These are phyloP conservation scores for Chinchilla lanigera DNA, from an alignment of 2,113 vertebrate species.

Conservation along the genomic window DNA sequence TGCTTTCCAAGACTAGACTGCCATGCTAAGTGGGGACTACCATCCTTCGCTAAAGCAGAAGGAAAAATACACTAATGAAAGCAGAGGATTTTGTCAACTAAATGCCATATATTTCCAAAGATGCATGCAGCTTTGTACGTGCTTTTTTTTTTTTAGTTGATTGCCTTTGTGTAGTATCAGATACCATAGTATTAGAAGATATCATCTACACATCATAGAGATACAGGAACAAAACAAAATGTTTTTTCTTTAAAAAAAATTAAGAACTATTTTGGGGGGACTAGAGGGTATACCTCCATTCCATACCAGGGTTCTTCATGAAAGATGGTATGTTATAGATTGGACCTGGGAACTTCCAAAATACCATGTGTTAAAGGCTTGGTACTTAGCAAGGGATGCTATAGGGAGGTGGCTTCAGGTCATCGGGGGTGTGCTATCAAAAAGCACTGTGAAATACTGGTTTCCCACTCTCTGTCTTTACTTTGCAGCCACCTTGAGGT, in stretches of 20 bases:
- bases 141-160: background rate
- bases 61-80: conserved; percentile 5
- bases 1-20: conserved; percentile 64
- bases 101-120: conserved; percentile 49
- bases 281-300: background rate
- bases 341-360: background rate
- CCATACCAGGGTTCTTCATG: background rate
- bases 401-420: background rate
- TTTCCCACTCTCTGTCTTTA: background rate
- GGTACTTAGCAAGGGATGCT: background rate
- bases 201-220: background rate
- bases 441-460: background rate
- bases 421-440: background rate
- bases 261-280: conserved; percentile 27
- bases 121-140: background rate
- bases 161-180: background rate
- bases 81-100: background rate
- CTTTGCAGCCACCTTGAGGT: background rate
- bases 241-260: background rate
- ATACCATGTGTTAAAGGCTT: background rate
- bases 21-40: conserved; percentile 53
- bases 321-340: background rate
- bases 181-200: conserved; percentile 1
- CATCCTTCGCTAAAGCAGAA: conserved; percentile 11
- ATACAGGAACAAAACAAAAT: background rate